phyloP scores from a whole-genome alignment of 2,888 invertebrate species.

The Myopa testacea region DNA sequence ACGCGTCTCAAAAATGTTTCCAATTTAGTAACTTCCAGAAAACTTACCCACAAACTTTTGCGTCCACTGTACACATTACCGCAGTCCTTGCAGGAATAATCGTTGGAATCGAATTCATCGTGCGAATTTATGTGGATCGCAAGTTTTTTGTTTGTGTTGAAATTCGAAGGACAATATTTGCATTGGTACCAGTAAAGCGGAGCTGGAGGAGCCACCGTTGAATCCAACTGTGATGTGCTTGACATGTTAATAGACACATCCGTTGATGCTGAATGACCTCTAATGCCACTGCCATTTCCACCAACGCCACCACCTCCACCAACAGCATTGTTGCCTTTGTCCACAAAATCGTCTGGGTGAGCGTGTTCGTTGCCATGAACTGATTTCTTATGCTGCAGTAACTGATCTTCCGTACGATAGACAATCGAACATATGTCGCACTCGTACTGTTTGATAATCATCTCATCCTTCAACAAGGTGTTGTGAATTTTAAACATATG shows the following conservation, averaged over 20 bases:
- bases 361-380: slow-evolving; percentile 59
- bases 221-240: slow-evolving; percentile 41
- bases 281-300: slow-evolving; percentile 28
- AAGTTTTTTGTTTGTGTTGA: slow-evolving; percentile 68
- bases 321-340: slow-evolving; percentile 42
- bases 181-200: slow-evolving; percentile 68
- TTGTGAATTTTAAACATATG: slow-evolving; percentile 68
- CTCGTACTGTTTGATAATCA: slow-evolving; percentile 66
- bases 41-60: slow-evolving; percentile 67
- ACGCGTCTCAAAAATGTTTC: too few species aligned
- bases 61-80: slow-evolving; percentile 68
- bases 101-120: slow-evolving; percentile 67
- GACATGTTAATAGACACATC: slow-evolving; percentile 48
- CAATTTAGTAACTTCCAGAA: too few species aligned
- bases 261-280: background rate
- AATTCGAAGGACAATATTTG: slow-evolving; percentile 68
- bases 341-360: slow-evolving; percentile 48
- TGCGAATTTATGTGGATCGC: slow-evolving; percentile 68
- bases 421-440: slow-evolving; percentile 67
- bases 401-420: slow-evolving; percentile 63
- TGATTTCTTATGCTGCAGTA: slow-evolving; percentile 63
- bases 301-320: slow-evolving; percentile 39
- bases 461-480: slow-evolving; percentile 62
- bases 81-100: slow-evolving; percentile 69
- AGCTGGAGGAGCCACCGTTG: slow-evolving; percentile 34